Base-by-base conservation (phyloP, 2,113 vertebrate species). In the Chionodraco myersi region DNA sequence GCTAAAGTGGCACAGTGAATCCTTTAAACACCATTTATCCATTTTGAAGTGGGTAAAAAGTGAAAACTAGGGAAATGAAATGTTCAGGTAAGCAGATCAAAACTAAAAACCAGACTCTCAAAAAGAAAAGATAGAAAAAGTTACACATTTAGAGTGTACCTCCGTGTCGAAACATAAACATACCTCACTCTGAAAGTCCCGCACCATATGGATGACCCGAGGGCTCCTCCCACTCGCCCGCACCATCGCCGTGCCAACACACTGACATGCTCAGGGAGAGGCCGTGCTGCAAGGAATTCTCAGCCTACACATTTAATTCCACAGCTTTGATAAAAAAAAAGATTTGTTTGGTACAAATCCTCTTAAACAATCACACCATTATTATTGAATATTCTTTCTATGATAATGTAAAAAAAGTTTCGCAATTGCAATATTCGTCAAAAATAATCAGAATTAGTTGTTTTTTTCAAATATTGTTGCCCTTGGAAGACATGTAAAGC, bases 151-250 rank as follows among this genome's bases (percentile, higher is more conserved):
- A 23, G 21, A 5, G 2, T 10, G 26, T 21, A 21, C 16, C 6
- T 62, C 30, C 5, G 16, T 16, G 30, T 75, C 51, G 65, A 47
- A 11, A 30, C 61, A 57, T 44, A 56, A 62, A 67, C n/a, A 10
- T 8, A 11, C 36, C 2, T 62, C n/a, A n/a, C 34, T 6, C 16
- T 58, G 34, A 44, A 74, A 12, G 75, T 65, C 26, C 26, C 18
- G 59, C 68, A 66, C 64, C 79, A 88, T 83, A 81, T 87, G 77
- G 80, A 78, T 16, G 65, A 77, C 69, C 84, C 57, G 48, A 36
- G 41, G 88, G 87, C 75, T 71, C 41, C 68, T 79, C 34, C 57
- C 36, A 59, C 66, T 83, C 41, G 2, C 64, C 48, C 11, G n/a
- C 66, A 68, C 47, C 56, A 10, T 56, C 80, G 63, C 60, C 48